A percentile compares a stretch with the other conserved stretches of the same genome.
Conservation (phyloP, 2,113 vertebrate genomes). For the Chloropsis hardwickii region DNA sequence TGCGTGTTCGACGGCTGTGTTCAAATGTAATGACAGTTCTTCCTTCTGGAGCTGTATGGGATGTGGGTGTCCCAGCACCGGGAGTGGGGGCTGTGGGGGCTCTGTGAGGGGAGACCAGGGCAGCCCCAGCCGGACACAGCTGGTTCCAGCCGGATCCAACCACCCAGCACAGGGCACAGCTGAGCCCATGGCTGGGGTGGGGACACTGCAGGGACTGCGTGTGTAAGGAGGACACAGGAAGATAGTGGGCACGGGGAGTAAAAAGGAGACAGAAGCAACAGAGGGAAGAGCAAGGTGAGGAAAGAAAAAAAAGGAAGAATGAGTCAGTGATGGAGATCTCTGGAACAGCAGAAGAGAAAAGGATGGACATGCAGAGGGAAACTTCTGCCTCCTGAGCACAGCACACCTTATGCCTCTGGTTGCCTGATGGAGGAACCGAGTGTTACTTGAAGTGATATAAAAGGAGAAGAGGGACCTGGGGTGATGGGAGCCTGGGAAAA, state of each 20-base stretch:
- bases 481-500: background rate
- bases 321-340: accelerated
- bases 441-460: background rate
- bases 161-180: accelerated
- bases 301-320: background rate
- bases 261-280: background rate
- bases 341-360: background rate
- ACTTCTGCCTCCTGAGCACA: background rate
- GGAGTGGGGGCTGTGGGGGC: accelerated
- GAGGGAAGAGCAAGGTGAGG: background rate
- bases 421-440: accelerated
- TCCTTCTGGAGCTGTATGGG: background rate
- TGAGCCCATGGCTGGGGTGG: accelerated
- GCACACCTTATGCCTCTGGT: accelerated
- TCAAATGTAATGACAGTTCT: background rate
- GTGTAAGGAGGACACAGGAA: background rate
- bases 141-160: accelerated
- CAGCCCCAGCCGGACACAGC: background rate
- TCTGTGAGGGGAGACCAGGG: accelerated
- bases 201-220: accelerated
- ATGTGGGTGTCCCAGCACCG: accelerated
- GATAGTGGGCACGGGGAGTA: accelerated
- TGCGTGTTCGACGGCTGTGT: background rate
- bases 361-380: accelerated
- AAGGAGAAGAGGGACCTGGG: background rate